A percentile compares a stretch with the other conserved stretches of the same genome.
Evolutionary conservation across 1,140 invertebrate species (phyloP).

Genomic region (Onthophagus taurus): DNA sequence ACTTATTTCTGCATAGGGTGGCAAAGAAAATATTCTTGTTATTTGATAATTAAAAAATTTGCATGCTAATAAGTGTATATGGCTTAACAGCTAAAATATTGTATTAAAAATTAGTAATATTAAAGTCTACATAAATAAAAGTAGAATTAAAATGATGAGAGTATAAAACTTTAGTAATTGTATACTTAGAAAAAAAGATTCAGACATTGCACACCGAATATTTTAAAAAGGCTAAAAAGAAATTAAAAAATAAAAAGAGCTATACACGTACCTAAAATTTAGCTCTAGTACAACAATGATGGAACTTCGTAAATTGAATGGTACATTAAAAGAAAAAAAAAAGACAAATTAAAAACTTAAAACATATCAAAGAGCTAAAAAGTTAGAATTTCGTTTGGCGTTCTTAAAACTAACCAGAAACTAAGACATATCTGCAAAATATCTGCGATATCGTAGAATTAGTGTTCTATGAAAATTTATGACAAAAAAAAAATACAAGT

Average conservation of each 20-base stretch:
- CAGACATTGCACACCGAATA: slow-evolving; percentile 1
- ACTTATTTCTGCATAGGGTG: no score
- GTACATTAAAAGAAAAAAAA: neutral
- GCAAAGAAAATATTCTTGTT: no score
- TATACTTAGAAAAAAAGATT: neutral
- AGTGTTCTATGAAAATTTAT: slow-evolving; percentile 2
- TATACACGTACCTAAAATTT: slow-evolving; percentile 29
- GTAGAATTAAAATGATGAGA: no score
- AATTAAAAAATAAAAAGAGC: slow-evolving; percentile 13
- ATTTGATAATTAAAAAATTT: no score
- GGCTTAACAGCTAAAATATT: no score
- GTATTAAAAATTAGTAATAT: no score
- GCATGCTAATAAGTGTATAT: no score
- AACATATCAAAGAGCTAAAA: neutral
- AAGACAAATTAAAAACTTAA: neutral
- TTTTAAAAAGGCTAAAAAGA: slow-evolving; percentile 8
- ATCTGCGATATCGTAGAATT: slow-evolving; percentile 12
- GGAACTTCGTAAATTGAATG: slow-evolving; percentile 1
- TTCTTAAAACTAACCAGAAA: slow-evolving; percentile 3
- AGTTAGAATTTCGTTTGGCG: slow-evolving; percentile 3
- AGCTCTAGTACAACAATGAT: slow-evolving; percentile 5
- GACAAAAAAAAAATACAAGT: neutral
- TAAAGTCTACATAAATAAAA: no score
- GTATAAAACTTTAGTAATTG: no score
- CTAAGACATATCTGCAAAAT: slow-evolving; percentile 11